These are phyloP conservation scores for Eustalomyia histrio DNA, from an alignment of 2,888 invertebrate genomes.

Conservation along the genomic window DNA sequence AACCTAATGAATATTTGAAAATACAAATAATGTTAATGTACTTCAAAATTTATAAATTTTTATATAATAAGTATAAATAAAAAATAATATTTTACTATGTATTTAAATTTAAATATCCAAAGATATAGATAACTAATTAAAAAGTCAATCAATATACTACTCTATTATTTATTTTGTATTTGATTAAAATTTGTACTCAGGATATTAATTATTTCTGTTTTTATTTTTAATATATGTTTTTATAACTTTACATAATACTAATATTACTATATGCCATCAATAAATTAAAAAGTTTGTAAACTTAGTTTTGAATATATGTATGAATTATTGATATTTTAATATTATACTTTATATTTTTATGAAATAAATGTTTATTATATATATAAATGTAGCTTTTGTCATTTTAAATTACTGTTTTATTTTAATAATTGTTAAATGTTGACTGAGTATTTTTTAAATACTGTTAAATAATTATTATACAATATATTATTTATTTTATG, in stretches of 20 bases:
- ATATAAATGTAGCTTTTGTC: too few species aligned
- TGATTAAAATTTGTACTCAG: conserved; percentile 41
- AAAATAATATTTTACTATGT: background rate
- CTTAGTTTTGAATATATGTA: too few species aligned
- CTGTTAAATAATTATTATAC: too few species aligned
- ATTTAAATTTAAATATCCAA: background rate
- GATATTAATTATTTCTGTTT: conserved; percentile 16
- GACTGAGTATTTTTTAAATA: too few species aligned
- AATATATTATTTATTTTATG: too few species aligned
- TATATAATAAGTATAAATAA: background rate
- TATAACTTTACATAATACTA: background rate
- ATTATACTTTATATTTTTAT: too few species aligned
- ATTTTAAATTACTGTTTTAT: too few species aligned
- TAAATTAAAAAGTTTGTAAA: too few species aligned
- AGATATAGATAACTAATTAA: conserved; percentile 1
- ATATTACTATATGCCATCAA: background rate
- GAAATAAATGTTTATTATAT: too few species aligned
- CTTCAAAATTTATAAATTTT: background rate
- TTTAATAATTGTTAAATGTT: too few species aligned
- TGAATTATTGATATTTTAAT: too few species aligned
- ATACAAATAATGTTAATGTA: background rate
- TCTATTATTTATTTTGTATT: conserved; percentile 1
- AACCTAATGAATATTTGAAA: background rate
- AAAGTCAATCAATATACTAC: background rate
- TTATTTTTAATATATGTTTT: too few species aligned